Evolutionary conservation across 2,888 invertebrate genomes (phyloP).

Genomic region (Danaus chrysippus): DNA sequence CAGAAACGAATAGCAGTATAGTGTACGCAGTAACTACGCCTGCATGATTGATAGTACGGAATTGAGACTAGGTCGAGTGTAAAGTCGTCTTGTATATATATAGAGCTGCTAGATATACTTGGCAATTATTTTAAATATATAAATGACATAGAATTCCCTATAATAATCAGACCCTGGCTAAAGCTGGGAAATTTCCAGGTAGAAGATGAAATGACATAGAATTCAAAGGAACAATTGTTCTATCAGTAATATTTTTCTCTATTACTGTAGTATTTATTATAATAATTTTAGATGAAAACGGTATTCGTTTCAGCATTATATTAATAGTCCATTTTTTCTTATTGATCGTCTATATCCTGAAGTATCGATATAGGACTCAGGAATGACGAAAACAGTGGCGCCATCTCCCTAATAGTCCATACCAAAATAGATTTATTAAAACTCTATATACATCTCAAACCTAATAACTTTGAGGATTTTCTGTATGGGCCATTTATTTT

Average conservation of each 20-base stretch:
- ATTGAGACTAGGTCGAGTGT: slow-evolving; percentile 6
- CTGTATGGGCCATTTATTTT: slow-evolving; percentile 12
- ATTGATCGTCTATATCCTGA: too few species aligned
- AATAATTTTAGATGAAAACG: too few species aligned
- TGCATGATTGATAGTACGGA: slow-evolving; percentile 21
- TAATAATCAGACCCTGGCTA: too few species aligned
- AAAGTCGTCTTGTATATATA: background rate
- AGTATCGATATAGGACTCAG: background rate
- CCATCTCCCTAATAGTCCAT: background rate
- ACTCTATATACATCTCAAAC: slow-evolving; percentile 5
- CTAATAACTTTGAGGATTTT: slow-evolving; percentile 6
- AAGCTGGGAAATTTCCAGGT: too few species aligned
- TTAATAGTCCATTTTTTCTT: too few species aligned
- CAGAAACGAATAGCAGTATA: background rate
- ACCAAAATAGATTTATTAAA: background rate
- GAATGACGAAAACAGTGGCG: background rate
- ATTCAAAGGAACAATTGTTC: too few species aligned
- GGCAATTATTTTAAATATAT: background rate
- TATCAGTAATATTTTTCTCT: too few species aligned
- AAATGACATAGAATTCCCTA: background rate
- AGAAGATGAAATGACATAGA: too few species aligned
- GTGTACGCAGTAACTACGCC: slow-evolving; percentile 13
- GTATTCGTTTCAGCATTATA: too few species aligned
- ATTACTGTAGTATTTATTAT: too few species aligned
- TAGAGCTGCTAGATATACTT: background rate